Percentiles rank a stretch among this genome's conserved stretches.
Conservation (phyloP, 2,797 vertebrate genomes). For the Mallotus villosus region DNA sequence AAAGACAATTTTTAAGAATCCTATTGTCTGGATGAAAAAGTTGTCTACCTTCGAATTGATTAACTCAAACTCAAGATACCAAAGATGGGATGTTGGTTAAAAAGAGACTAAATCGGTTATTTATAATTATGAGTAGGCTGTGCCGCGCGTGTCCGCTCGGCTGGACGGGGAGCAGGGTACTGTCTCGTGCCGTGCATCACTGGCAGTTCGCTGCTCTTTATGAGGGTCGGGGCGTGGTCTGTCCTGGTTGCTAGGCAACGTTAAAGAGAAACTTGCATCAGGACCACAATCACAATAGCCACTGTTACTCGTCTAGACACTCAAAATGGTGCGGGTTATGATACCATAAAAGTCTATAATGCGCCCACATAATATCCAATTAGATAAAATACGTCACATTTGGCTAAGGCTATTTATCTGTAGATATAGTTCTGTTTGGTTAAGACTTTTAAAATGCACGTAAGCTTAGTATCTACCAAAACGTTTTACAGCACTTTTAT, state of each 20-base stretch:
- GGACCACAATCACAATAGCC: slow-evolving; percentile 48
- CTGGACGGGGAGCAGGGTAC: slow-evolving; percentile 37
- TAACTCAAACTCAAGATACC: too few relatives aligned
- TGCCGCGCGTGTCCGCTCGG: slow-evolving; percentile 53
- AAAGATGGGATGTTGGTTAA: too few relatives aligned
- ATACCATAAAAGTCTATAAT: not conserved
- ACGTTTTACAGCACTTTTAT: too few relatives aligned
- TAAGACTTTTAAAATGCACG: too few relatives aligned
- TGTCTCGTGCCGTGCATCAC: slow-evolving; percentile 58
- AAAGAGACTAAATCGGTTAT: not conserved
- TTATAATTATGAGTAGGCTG: slow-evolving; percentile 48
- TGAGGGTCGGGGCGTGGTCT: slow-evolving; percentile 65
- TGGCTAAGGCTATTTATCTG: not conserved
- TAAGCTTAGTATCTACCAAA: too few relatives aligned
- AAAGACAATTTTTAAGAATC: not conserved
- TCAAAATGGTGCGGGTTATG: not conserved
- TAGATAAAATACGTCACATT: not conserved
- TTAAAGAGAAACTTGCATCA: slow-evolving; percentile 61
- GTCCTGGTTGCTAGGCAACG: slow-evolving; percentile 12
- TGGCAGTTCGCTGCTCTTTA: slow-evolving; percentile 48
- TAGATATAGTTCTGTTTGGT: too few relatives aligned
- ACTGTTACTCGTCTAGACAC: not conserved
- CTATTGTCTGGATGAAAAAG: slow-evolving; percentile 1
- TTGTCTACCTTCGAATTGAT: not conserved
- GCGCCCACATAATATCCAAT: not conserved